Conservation (phyloP, 1,140 invertebrate species). For the Drosophila sp. region DNA sequence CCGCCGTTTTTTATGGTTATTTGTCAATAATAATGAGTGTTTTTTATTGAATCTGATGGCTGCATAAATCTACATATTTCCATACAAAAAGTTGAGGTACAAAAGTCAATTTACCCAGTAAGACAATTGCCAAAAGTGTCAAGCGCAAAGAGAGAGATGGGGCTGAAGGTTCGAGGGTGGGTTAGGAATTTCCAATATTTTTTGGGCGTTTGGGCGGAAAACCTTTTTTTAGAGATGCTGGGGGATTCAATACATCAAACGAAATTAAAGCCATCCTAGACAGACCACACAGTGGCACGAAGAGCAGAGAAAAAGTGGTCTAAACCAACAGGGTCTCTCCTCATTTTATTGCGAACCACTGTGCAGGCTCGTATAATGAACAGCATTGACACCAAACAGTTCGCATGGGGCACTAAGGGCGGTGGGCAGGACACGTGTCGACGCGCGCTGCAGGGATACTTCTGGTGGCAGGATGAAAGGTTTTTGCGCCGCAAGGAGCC, state of each 20-base stretch:
- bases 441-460: background rate
- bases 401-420: background rate
- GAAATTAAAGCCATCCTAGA: slow-evolving; percentile 65
- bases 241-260: slow-evolving; percentile 65
- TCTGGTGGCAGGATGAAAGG: slow-evolving; percentile 17
- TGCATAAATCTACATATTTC: slow-evolving; percentile 10
- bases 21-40: slow-evolving; percentile 53
- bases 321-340: background rate
- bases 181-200: slow-evolving; percentile 27
- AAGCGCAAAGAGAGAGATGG: background rate
- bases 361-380: slow-evolving; percentile 67
- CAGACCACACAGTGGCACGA: slow-evolving; percentile 23
- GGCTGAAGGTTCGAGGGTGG: background rate
- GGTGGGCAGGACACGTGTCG: slow-evolving; percentile 36
- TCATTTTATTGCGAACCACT: slow-evolving; percentile 23
- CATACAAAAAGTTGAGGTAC: background rate
- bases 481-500: slow-evolving; percentile 18
- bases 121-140: slow-evolving; percentile 12
- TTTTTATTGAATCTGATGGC: slow-evolving; percentile 12
- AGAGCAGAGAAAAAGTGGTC: slow-evolving; percentile 8
- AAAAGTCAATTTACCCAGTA: slow-evolving; percentile 8
- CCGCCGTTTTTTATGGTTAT: slow-evolving; percentile 42
- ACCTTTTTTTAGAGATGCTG: slow-evolving; percentile 16
- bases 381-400: slow-evolving; percentile 47
- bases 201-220: slow-evolving; percentile 10